Base-by-base conservation (phyloP, 2,113 vertebrate species). In the Peromyscus californicus region DNA sequence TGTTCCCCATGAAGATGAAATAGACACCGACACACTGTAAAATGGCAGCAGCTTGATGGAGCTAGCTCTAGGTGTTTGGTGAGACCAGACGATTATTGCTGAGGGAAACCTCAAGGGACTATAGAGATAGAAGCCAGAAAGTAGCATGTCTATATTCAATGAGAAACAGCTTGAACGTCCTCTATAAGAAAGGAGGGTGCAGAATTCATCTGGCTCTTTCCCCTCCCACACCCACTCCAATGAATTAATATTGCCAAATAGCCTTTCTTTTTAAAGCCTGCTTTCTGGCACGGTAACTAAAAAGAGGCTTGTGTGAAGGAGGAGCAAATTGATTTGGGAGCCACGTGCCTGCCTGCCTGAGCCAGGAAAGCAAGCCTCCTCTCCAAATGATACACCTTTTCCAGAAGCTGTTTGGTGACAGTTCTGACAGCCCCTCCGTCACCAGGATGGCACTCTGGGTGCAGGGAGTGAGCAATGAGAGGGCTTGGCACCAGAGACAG, bases 381-480 rank as follows among this genome's bases (percentile, higher is more conserved):
- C n/a, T 85, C 79, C 51, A 48, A 36, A 51, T 39, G 61, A 91
- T 57, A 26, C 78, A 75, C 83, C 54, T 94, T 93, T 91, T 61
- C 95, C 96, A 26, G 36, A 67, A 89, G 33, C 94, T 92, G 36
- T 39, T 45, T 2, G 7, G 94, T 69, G 92, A 90, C 79, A 29
- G 90, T 36, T 63, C 59, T 89, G 97, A 83, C 91, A 94, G 95
- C 51, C 83, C n/a, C 83, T 96, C 95, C 0, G 0, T 96, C 94
- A 90, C 31, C 16, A 17, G 0, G 0, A 0, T 65, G 51, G 93
- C 57, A 57, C 54, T n/a, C 21, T 19, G 7, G 29, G 94, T 42
- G 15, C 19, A 0, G 29, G 93, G 54, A 93, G 75, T 97, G 97
- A 98, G 97, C 91, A 74, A 94, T 93, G 95, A 97, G 83, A 79